Evolutionary conservation across 1,140 invertebrate species (phyloP).

Genomic region (Leptopilina clavipes): DNA sequence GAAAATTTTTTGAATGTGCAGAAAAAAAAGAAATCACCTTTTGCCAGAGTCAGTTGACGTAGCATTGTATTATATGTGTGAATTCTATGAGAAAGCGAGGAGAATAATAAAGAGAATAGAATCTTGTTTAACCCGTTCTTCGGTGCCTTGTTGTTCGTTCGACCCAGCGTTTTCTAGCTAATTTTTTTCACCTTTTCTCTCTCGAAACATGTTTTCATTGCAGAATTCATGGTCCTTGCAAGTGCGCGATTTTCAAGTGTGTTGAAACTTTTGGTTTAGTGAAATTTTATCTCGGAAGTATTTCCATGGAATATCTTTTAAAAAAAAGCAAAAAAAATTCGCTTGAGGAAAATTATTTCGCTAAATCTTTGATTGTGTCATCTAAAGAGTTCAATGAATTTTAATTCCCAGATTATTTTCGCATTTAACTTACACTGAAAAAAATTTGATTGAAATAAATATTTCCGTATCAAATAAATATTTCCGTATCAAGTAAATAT

Average conservation of each 20-base stretch:
- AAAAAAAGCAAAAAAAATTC: no score
- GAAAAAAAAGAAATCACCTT: background rate
- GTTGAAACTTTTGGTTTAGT: no score
- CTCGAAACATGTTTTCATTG: background rate
- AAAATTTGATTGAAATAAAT: no score
- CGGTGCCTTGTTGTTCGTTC: conserved; percentile 17
- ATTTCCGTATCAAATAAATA: no score
- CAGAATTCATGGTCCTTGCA: conserved; percentile 8
- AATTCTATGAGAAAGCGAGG: conserved; percentile 24
- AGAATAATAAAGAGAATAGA: conserved; percentile 33
- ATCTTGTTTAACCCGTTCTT: conserved; percentile 30
- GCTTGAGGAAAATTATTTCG: no score
- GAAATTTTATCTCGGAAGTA: no score
- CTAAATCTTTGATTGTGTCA: no score
- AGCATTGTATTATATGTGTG: background rate
- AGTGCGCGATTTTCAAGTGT: conserved; percentile 10
- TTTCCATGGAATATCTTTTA: no score
- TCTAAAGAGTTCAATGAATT: no score
- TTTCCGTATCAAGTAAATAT: no score
- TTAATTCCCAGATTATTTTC: no score
- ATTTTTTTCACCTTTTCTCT: conserved; percentile 12
- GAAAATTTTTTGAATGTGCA: background rate
- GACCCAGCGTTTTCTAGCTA: conserved; percentile 22
- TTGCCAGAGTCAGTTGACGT: background rate
- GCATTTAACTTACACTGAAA: no score